phyloP scores from a whole-genome alignment of 2,113 vertebrate genomes.

The Microtus richardsoni region DNA sequence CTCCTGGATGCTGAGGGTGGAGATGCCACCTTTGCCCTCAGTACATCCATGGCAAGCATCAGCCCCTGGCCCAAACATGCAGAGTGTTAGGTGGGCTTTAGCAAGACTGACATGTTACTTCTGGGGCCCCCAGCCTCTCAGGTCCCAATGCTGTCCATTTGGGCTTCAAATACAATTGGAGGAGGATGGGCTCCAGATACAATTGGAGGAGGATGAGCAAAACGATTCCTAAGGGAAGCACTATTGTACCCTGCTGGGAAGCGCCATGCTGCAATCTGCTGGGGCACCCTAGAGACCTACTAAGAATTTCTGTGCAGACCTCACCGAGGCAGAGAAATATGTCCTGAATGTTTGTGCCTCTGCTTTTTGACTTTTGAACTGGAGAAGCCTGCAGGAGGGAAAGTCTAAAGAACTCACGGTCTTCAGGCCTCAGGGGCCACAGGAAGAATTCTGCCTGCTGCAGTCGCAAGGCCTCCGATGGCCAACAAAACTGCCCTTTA shows the following conservation, averaged over 20 bases:
- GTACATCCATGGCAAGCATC: background rate
- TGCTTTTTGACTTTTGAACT: background rate
- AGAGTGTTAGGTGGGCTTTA: background rate
- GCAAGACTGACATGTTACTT: background rate
- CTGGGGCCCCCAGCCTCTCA: background rate
- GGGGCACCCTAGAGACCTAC: background rate
- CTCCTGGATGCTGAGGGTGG: background rate
- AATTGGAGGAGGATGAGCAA: background rate
- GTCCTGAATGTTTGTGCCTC: background rate
- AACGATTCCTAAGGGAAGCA: background rate
- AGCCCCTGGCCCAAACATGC: background rate
- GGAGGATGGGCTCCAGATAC: no score
- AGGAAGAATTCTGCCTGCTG: background rate
- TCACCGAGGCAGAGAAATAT: background rate
- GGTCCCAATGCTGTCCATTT: background rate
- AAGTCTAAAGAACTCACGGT: background rate
- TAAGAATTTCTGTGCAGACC: background rate
- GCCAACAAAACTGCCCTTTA: constrained; percentile 30
- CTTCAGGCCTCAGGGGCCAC: background rate
- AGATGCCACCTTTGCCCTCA: background rate
- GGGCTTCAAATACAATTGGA: background rate
- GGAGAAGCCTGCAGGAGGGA: background rate
- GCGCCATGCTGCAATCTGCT: no score
- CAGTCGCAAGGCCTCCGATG: background rate
- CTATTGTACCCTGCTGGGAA: background rate